Evolutionary conservation across 2,888 invertebrate genomes (phyloP).

Genomic region (Lasioglossum leucozonium): DNA sequence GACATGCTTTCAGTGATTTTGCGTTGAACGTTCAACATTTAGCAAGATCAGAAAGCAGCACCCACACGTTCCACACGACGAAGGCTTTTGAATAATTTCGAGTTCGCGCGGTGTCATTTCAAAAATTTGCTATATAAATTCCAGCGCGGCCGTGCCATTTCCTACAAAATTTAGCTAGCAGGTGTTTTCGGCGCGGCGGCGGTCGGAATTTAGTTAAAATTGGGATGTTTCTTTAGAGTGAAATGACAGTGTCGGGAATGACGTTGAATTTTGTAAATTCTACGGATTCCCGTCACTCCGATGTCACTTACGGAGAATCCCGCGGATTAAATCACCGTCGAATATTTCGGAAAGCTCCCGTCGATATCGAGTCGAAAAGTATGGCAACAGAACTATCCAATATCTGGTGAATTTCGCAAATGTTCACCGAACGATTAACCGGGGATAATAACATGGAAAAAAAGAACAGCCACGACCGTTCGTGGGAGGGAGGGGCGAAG

Average conservation of each 20-base stretch:
- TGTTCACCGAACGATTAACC: constrained; percentile 5
- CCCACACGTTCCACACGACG: neutral
- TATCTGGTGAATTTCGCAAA: constrained; percentile 39
- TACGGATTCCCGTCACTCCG: constrained; percentile 28
- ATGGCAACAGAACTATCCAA: constrained; percentile 6
- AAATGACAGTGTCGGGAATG: neutral
- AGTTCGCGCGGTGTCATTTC: neutral
- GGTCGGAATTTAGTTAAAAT: constrained; percentile 10
- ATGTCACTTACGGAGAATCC: constrained; percentile 22
- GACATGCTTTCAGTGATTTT: neutral
- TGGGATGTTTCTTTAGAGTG: neutral
- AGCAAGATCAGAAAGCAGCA: neutral
- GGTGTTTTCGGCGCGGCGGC: neutral
- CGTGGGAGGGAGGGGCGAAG: too few relatives aligned
- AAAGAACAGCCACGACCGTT: constrained; percentile 15
- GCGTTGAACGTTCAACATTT: neutral
- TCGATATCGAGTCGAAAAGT: constrained; percentile 32
- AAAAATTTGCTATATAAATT: neutral
- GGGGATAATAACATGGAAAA: constrained; percentile 7
- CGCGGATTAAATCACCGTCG: constrained; percentile 25
- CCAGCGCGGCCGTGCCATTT: neutral
- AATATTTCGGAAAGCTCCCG: neutral
- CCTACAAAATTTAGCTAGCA: neutral
- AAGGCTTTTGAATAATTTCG: constrained; percentile 4
- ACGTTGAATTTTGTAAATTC: constrained; percentile 36